Evolutionary conservation across 1,140 invertebrate genomes (phyloP), one percentile per base, ranked within the genome.

Genomic region (Euschistus heros): DNA sequence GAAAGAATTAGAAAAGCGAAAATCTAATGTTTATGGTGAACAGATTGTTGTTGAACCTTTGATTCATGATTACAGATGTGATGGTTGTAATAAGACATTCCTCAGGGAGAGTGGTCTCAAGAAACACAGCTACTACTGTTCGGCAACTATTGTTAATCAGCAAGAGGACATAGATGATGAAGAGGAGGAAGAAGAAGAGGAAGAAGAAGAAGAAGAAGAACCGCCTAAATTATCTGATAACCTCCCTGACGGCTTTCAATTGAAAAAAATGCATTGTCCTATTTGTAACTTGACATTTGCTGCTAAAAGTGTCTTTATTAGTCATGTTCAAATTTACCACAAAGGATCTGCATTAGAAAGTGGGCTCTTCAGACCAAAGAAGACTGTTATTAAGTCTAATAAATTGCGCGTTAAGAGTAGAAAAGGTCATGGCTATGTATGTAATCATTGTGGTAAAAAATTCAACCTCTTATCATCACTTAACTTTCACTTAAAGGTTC

Each of bases 251-350:
- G n/a, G n/a, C 5, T 7, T 50, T 2, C n/a, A 50, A 50, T n/a
- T 22, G 1, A 22, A 50, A 10, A 50, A 50, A 50, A 24, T 26
- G 18, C 54, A 57, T 18, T 57, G 54, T 14, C 54, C 54, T 2
- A 20, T 57, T 27, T 57, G 54, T 57, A 24, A 57, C 26, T 8
- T 57, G 15, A 57, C 18, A 17, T 57, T 57, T 26, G 24, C 54
- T 57, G 18, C 54, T 24, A 57, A 24, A 26, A 57, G 24, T 57
- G 54, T 57, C 2, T 57, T 57, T 27, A 26, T 57, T 5, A 57
- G 24, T 27, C 54, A 57, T 26, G 24, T 57, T 26, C 54, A 57
- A 15, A 57, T 57, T 57, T 57, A 57, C 15, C 54, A 57, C 24
- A 57, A 57, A 57, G 54, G 54, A 22, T 57, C 54, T 26, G 4